Conservation (phyloP, 2,797 vertebrate genomes). For the Phataginus tetradactyla region DNA sequence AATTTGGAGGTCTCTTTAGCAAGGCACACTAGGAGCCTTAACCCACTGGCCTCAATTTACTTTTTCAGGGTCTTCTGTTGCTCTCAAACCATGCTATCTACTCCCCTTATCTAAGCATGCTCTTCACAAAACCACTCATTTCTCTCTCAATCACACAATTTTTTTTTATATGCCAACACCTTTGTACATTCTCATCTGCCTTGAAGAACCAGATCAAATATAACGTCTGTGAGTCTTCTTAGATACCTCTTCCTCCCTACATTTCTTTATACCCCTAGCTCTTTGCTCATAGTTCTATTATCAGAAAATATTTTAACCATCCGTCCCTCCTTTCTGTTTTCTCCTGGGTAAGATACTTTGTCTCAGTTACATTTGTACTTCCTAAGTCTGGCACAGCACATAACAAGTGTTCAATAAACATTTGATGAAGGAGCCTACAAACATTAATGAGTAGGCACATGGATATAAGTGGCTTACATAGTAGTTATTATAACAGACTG, state of each 20-base stretch:
- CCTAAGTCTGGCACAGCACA: not conserved
- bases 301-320: conserved; percentile 9
- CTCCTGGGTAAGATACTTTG: not conserved
- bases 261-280: not conserved
- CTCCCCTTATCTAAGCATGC: not conserved
- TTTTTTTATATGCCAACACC: not conserved
- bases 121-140: not conserved
- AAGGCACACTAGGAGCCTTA: not conserved
- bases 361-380: not conserved
- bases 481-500: not conserved
- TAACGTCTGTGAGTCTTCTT: not conserved
- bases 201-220: conserved; percentile 12
- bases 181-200: not conserved
- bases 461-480: not conserved
- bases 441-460: not conserved
- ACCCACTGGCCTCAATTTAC: not conserved
- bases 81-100: not conserved
- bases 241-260: not conserved
- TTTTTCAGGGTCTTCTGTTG: not conserved
- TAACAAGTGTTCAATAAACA: conserved; percentile 20
- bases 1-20: not conserved
- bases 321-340: conserved; percentile 1
- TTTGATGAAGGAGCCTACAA: conserved; percentile 21
- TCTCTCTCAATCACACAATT: not conserved
- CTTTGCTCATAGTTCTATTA: conserved; percentile 1